A percentile compares a stretch with the other conserved stretches of the same genome.
Conservation (phyloP, 2,888 invertebrate genomes). For the Drosophila gaucha region DNA sequence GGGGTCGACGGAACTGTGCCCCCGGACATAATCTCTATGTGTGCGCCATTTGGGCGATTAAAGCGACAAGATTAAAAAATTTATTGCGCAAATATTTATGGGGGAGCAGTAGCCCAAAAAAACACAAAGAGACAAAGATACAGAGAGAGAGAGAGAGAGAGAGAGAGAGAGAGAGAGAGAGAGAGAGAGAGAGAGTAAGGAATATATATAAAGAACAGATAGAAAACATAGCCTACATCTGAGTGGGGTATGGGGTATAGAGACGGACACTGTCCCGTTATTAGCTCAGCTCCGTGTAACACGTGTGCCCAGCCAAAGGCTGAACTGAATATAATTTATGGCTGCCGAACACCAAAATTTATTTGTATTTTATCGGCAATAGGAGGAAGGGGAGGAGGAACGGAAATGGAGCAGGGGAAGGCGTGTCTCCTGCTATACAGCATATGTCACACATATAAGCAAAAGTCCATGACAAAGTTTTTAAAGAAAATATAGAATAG, state of each 20-base stretch:
- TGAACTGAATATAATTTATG: conserved; percentile 73
- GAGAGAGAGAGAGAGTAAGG: conserved; percentile 12
- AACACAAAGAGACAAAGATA: neutral
- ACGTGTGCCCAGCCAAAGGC: conserved; percentile 68
- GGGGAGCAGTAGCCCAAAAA: conserved; percentile 59
- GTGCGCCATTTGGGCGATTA: conserved; percentile 85
- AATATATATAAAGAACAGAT: conserved; percentile 14
- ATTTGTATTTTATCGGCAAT: conserved; percentile 53
- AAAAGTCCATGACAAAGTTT: neutral
- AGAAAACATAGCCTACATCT: conserved; percentile 58
- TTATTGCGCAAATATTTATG: conserved; percentile 85
- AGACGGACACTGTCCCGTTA: conserved; percentile 67
- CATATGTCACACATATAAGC: conserved; percentile 30
- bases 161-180: neutral
- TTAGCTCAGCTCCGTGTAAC: conserved; percentile 68
- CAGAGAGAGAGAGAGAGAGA: neutral
- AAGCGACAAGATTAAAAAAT: conserved; percentile 85
- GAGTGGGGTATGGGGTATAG: conserved; percentile 28
- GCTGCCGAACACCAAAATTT: conserved; percentile 62
- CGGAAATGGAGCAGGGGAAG: neutral
- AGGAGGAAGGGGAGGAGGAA: neutral
- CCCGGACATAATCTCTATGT: conserved; percentile 39
- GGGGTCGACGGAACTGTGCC: conserved; percentile 50
- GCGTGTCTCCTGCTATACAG: conserved; percentile 17
- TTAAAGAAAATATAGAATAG: neutral